Conservation (phyloP, 2,888 invertebrate species). For the Ephialtes manifestator region DNA sequence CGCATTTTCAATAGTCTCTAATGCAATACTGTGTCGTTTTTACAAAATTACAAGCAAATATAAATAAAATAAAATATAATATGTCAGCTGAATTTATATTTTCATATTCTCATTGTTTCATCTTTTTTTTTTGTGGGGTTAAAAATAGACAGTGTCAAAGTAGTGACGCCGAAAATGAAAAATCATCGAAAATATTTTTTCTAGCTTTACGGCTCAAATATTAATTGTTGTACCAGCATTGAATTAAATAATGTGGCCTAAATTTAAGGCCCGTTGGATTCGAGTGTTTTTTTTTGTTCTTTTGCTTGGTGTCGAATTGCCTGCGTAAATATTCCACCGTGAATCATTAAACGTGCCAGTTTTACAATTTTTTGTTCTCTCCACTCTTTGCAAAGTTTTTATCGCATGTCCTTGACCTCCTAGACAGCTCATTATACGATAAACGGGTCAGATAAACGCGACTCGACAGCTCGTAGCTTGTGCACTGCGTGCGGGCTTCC, state of each 20-base stretch:
- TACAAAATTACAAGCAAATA: no score
- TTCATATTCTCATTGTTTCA: no score
- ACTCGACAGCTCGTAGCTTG: background rate
- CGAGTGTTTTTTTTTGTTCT: background rate
- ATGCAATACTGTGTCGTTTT: no score
- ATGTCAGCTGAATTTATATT: no score
- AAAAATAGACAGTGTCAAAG: no score
- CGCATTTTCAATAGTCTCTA: no score
- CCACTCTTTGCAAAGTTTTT: slow-evolving; percentile 18
- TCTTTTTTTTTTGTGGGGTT: no score
- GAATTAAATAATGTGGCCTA: background rate
- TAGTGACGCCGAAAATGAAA: no score
- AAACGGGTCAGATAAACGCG: slow-evolving; percentile 63
- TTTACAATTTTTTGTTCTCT: slow-evolving; percentile 19
- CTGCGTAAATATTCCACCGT: slow-evolving; percentile 21
- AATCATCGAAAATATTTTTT: no score
- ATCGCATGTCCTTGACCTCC: slow-evolving; percentile 64
- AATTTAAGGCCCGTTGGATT: background rate
- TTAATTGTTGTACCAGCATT: no score
- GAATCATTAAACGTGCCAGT: slow-evolving; percentile 49
- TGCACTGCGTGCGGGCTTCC: slow-evolving; percentile 1
- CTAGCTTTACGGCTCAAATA: no score
- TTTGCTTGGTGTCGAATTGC: background rate
- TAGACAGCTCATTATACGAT: slow-evolving; percentile 41
- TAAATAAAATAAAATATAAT: no score